Evolutionary conservation across 2,888 invertebrate genomes (phyloP).

Genomic region (Cephus sareptanus): DNA sequence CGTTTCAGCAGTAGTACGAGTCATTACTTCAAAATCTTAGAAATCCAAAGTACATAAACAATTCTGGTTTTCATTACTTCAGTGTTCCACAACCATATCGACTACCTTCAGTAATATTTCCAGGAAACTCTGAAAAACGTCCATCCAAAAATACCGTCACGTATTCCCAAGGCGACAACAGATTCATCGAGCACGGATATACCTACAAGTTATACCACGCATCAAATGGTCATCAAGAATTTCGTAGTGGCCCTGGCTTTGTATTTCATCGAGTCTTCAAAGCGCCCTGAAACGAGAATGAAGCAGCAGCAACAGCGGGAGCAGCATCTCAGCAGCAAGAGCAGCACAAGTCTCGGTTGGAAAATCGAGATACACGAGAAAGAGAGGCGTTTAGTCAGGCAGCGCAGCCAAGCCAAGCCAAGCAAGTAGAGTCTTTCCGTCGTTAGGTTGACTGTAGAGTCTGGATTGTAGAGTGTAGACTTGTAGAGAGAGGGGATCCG

Average conservation of each 20-base stretch:
- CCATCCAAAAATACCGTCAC: neutral
- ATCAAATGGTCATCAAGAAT: too few relatives aligned
- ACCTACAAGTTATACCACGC: neutral
- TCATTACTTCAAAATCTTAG: neutral
- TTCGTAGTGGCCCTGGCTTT: too few relatives aligned
- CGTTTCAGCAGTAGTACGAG: neutral
- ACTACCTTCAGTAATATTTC: neutral
- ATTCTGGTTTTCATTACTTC: neutral
- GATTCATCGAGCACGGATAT: neutral
- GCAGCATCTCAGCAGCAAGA: neutral
- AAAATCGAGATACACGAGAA: slow-evolving; percentile 21
- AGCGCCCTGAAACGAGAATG: slow-evolving; percentile 12
- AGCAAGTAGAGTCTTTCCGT: neutral
- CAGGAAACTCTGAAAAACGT: neutral
- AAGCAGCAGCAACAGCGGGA: neutral
- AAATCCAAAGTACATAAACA: neutral
- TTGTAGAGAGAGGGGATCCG: neutral
- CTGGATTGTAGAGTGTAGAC: neutral
- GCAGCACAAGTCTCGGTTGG: slow-evolving; percentile 14
- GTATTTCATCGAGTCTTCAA: neutral
- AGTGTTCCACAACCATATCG: neutral
- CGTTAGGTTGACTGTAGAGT: neutral
- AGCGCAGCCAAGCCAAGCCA: neutral
- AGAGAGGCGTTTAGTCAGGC: neutral
- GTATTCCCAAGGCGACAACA: neutral